Conservation (phyloP, 2,113 vertebrate genomes). For the Plecturocebus donacophilus region DNA sequence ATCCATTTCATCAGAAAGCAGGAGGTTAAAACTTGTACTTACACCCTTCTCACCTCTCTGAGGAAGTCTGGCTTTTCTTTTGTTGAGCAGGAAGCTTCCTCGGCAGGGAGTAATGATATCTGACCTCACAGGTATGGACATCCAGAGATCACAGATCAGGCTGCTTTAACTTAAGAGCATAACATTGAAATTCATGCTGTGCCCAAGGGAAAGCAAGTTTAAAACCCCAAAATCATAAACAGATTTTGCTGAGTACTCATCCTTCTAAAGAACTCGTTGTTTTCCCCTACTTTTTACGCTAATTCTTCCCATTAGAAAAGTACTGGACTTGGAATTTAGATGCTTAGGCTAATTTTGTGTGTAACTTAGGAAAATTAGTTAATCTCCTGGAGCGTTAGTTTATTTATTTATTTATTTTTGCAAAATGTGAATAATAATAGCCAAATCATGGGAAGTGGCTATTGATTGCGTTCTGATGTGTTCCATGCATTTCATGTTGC, state of each 20-base stretch:
- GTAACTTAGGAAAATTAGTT: background rate
- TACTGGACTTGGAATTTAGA: background rate
- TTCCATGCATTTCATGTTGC: background rate
- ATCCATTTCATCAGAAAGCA: conserved; percentile 50
- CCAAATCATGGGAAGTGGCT: background rate
- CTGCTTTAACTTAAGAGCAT: background rate
- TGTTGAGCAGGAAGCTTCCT: background rate
- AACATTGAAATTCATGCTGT: background rate
- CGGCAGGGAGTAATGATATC: background rate
- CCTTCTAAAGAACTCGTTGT: background rate
- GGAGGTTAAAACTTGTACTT: conserved; percentile 46
- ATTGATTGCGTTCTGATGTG: background rate
- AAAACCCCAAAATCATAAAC: background rate
- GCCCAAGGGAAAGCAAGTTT: background rate
- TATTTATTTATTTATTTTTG: background rate
- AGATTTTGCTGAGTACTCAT: background rate
- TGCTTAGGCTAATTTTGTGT: background rate
- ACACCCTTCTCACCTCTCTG: background rate
- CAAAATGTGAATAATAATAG: background rate
- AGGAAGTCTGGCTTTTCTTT: conserved; percentile 16
- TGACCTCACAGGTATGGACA: background rate
- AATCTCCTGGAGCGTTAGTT: background rate
- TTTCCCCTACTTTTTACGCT: background rate
- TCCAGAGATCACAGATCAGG: conserved; percentile 20
- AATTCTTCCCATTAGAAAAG: background rate